A percentile compares a stretch with the other conserved stretches of the same genome.
phyloP scores from a whole-genome alignment of 2,888 invertebrate species.

The Julus scanicus region DNA sequence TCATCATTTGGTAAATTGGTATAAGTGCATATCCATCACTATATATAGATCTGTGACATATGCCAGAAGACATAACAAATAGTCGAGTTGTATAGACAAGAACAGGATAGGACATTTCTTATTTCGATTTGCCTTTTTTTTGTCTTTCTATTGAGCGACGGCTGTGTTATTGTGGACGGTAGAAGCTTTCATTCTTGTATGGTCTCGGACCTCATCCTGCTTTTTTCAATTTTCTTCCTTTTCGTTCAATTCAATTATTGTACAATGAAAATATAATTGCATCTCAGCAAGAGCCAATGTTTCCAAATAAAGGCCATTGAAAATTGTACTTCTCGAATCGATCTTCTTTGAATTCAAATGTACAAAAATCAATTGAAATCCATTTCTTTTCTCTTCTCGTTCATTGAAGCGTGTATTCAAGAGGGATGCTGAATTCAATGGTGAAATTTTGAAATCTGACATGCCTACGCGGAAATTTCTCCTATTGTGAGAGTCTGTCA shows the following conservation, averaged over 20 bases:
- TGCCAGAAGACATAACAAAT: background rate
- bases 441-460: background rate
- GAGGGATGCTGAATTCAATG: background rate
- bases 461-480: background rate
- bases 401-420: background rate
- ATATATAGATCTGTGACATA: too few relatives aligned
- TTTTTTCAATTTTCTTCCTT: background rate
- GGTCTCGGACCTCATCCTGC: background rate
- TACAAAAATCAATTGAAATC: background rate
- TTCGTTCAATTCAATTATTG: background rate
- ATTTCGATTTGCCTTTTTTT: background rate
- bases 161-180: background rate
- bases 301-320: background rate
- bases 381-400: background rate
- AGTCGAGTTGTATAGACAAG: background rate
- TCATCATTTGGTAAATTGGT: too few relatives aligned
- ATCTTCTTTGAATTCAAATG: conserved; percentile 13
- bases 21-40: too few relatives aligned
- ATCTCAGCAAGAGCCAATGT: background rate
- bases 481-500: too few relatives aligned
- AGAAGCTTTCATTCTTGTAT: background rate
- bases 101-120: background rate
- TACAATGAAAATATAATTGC: background rate
- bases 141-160: background rate
- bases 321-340: background rate